phyloP scores from a whole-genome alignment of 2,113 vertebrate species.

The Phalacrocorax carbo region DNA sequence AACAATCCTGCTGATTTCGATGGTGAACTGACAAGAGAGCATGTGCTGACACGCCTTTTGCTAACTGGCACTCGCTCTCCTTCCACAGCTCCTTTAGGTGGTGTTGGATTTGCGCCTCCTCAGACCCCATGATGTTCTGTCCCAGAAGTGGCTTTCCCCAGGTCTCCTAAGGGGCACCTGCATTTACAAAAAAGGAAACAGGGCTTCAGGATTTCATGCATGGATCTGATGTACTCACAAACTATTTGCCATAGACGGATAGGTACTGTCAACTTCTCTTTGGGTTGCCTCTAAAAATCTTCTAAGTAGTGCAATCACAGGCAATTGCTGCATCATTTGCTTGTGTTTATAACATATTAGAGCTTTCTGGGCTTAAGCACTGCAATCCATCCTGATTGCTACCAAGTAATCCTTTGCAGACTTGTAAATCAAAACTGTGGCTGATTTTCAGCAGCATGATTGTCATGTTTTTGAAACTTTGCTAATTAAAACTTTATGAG shows the following conservation, averaged over 20 bases:
- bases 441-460: conserved; percentile 48
- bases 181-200: background rate
- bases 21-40: background rate
- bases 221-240: background rate
- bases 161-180: background rate
- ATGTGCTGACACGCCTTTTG: background rate
- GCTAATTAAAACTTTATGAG: conserved; percentile 70
- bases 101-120: fast-evolving
- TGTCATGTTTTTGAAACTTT: conserved; percentile 57
- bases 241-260: background rate
- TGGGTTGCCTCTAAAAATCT: background rate
- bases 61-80: fast-evolving
- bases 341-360: conserved; percentile 59
- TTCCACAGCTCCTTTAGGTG: background rate
- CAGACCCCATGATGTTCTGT: background rate
- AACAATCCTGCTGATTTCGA: background rate
- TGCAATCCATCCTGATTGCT: conserved; percentile 63
- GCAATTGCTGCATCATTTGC: conserved; percentile 59
- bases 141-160: background rate
- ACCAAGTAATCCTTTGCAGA: conserved; percentile 72
- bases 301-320: conserved; percentile 16
- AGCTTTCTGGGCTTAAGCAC: conserved; percentile 49
- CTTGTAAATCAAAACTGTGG: conserved; percentile 64
- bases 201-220: background rate
- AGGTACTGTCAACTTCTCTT: background rate